Evolutionary conservation across 1,140 invertebrate species (phyloP).

Genomic region (Brachionus paranguensis): DNA sequence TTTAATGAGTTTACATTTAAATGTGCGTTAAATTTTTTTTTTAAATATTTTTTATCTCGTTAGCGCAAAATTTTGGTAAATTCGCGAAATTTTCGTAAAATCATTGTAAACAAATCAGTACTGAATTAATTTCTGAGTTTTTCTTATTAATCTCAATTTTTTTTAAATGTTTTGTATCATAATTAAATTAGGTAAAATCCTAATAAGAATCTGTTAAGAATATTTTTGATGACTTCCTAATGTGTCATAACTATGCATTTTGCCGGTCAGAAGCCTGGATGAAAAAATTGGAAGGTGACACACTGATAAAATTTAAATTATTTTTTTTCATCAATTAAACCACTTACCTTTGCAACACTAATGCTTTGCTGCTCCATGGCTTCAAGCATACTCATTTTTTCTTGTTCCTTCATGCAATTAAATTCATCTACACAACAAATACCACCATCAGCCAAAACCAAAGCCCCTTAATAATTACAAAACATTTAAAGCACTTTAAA

Average conservation of each 20-base stretch:
- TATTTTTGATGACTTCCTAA: neutral
- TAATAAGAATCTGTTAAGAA: no score
- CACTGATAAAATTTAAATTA: no score
- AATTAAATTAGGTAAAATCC: no score
- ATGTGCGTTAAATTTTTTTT: no score
- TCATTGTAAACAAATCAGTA: no score
- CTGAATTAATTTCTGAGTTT: no score
- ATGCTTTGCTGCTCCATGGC: conserved; percentile 57
- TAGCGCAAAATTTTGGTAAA: no score
- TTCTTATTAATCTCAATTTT: no score
- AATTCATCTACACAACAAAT: conserved; percentile 56
- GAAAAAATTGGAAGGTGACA: neutral
- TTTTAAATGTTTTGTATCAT: no score
- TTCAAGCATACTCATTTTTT: conserved; percentile 54
- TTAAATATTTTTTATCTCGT: no score
- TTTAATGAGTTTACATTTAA: no score
- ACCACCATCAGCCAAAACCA: conserved; percentile 54
- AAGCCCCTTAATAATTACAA: conserved; percentile 42
- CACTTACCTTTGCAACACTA: conserved; percentile 53
- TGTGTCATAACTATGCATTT: neutral
- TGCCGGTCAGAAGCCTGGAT: neutral
- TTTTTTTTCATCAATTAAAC: neutral
- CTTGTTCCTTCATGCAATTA: conserved; percentile 52
- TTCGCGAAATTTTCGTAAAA: no score
- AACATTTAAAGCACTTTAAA: conserved; percentile 52